A percentile compares a stretch with the other conserved stretches of the same genome.
Conservation (phyloP, 2,113 vertebrate genomes). For the Oncorhynchus mykiss region DNA sequence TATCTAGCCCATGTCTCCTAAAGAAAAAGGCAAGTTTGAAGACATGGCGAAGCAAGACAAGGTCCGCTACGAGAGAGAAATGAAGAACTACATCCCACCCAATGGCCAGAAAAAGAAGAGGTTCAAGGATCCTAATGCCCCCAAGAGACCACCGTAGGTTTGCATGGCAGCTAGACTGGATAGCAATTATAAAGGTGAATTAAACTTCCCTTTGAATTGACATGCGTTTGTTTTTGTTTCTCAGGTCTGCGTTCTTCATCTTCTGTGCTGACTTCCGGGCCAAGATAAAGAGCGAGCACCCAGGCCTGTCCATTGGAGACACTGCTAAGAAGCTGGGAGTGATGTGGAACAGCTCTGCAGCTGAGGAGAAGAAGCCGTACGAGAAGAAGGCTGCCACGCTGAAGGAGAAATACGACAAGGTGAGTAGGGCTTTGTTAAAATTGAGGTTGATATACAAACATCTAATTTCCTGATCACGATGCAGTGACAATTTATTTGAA, state of each 20-base stretch:
- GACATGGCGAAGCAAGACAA: conserved; percentile 96
- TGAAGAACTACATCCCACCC: conserved; percentile 92
- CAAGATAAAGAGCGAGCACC: conserved; percentile 90
- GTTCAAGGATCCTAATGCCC: conserved; percentile 96
- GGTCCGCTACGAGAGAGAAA: conserved; percentile 93
- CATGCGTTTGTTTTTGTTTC: background rate
- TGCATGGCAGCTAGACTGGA: background rate
- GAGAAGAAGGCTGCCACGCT: conserved; percentile 94
- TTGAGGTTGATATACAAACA: background rate
- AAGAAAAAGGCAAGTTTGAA: conserved; percentile 96
- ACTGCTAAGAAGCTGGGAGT: conserved; percentile 94
- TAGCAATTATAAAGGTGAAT: background rate
- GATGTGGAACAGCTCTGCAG: conserved; percentile 92
- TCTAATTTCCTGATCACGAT: too few relatives aligned
- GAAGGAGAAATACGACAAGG: conserved; percentile 99
- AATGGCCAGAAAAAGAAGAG: conserved; percentile 92
- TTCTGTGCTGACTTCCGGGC: conserved; percentile 95
- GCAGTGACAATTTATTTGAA: too few relatives aligned
- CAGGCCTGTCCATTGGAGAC: conserved; percentile 89
- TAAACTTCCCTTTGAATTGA: background rate
- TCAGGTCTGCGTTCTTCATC: conserved; percentile 95
- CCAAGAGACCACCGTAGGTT: conserved; percentile 96
- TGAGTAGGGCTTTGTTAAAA: conserved; percentile 49
- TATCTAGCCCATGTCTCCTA: conserved; percentile 88
- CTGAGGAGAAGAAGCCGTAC: conserved; percentile 92